Evolutionary conservation across 1,140 invertebrate species (phyloP), one percentile per base, ranked within the genome.

Genomic region (Zaprionus taronus): DNA sequence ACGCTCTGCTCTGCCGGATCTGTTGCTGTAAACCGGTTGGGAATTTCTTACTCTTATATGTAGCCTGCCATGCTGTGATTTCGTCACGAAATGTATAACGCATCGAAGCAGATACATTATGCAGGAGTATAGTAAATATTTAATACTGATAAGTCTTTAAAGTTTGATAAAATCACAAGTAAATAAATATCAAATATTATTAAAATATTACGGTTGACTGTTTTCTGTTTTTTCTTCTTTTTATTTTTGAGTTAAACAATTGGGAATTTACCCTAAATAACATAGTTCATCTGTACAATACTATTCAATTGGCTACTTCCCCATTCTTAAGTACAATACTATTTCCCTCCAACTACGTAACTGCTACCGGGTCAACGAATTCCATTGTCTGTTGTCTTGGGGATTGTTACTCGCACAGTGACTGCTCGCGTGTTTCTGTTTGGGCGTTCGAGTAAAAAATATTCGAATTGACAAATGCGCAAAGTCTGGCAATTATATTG

Each of bases 331-430:
- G 0, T 22, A 31, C 31, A 11, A 9, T 22, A 31, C 31, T 31
- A 9, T 22, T 51, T 22, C 20, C 24, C 12, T 14, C 36, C 20
- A 56, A 53, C 20, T 51, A 64, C 31, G 62, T 28, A 64, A 64
- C 20, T 17, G 28, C 49, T 66, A 53, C 49, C 53, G 64, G 64
- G 64, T 66, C 64, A 66, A 66, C 34, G 64, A 53, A 66, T 66
- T 41, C 34, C 53, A 56, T 65, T 65, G 62, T 55, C 20, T 55
- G 22, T 15, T 41, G 12, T 11, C 34, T 66, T 56, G 36, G 20
- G 3, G 24, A 31, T 31, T 56, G 24, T 28, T 31, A 56, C 26
- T 31, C 53, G 53, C 5, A 55, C 22, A 55, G 5, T 55, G 53
- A 49, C 14, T 24, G 41, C 56, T 67, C 44, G 53, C 20, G 64